Evolutionary conservation across 2,113 vertebrate genomes (phyloP), one percentile per base, ranked within the genome.

Genomic region (Chamaetylas fuelleborni): DNA sequence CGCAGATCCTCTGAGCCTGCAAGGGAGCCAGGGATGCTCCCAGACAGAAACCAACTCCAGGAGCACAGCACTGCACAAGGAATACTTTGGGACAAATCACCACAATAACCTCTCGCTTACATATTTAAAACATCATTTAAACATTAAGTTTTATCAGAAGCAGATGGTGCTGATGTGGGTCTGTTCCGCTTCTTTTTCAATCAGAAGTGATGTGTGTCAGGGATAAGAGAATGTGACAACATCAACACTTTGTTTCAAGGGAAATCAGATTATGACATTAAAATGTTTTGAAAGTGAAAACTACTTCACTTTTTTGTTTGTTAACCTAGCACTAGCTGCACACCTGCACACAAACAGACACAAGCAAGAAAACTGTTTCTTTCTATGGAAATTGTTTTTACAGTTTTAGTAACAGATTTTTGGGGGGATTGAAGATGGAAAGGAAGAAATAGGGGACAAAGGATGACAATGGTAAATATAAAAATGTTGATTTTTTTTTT

Each of bases 191-290:
- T 61, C 79, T 58, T 86, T 86, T 95, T 64, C 80, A 42, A 25
- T 71, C 53, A 88, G 40, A 85, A 91, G 54, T 72, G 36, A 86
- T 67, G 61, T 17, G 22, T 54, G n/a, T 29, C 50, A 58, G 36
- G 42, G 50, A 73, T 72, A 92, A 88, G 23, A 42, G 80, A 92
- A 81, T n/a, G 61, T 79, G 81, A 92, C 90, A 93, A 91, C 67
- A 86, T 67, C 87, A 93, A 87, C 50, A 45, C 56, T 72, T 64
- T 47, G 43, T 95, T 90, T 90, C 81, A 77, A 86, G 86, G 76
- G 77, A 95, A 95, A 96, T 78, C 73, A 92, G 57, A 87, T 93
- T 60, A 95, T 65, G 56, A 71, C 92, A 96, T 92, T 82, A 95
- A 95, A 94, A 92, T 73, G 19, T 89, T 95, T 38, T 67, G 50